Conservation (phyloP, 1,140 invertebrate genomes). For the Metopolophium dirhodum region DNA sequence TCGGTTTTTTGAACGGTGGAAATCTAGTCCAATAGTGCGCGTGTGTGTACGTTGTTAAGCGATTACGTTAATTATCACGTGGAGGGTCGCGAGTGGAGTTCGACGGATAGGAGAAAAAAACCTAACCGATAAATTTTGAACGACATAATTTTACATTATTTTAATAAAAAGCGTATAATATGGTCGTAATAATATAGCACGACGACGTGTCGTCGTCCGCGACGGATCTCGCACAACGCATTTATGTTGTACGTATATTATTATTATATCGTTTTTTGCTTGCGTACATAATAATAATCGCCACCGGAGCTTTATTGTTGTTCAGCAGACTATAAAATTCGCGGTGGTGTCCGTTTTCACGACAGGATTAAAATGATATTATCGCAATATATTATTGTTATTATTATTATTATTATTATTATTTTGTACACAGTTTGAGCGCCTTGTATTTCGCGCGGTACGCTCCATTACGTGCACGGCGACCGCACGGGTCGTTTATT, state of each 20-base stretch:
- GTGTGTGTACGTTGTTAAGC: too few relatives aligned
- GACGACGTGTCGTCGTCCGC: too few relatives aligned
- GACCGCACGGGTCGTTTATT: neutral
- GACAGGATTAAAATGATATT: neutral
- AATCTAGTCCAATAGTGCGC: neutral
- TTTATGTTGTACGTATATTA: neutral
- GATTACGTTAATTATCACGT: neutral
- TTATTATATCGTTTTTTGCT: neutral
- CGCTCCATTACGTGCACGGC: constrained; percentile 3
- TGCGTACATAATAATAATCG: neutral
- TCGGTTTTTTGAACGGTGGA: neutral
- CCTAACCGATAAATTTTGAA: neutral
- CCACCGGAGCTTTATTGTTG: neutral
- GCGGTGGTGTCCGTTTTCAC: neutral
- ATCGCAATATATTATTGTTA: neutral
- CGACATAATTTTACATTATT: neutral
- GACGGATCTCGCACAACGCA: neutral
- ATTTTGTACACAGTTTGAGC: neutral
- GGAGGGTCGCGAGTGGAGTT: neutral
- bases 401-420: neutral
- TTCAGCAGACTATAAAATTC: neutral
- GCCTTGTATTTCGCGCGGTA: neutral
- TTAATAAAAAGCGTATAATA: neutral
- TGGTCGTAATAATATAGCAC: neutral
- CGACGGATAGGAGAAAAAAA: neutral